Base-by-base conservation (phyloP, 2,888 invertebrate species). In the Amblyjoppa proteus region DNA sequence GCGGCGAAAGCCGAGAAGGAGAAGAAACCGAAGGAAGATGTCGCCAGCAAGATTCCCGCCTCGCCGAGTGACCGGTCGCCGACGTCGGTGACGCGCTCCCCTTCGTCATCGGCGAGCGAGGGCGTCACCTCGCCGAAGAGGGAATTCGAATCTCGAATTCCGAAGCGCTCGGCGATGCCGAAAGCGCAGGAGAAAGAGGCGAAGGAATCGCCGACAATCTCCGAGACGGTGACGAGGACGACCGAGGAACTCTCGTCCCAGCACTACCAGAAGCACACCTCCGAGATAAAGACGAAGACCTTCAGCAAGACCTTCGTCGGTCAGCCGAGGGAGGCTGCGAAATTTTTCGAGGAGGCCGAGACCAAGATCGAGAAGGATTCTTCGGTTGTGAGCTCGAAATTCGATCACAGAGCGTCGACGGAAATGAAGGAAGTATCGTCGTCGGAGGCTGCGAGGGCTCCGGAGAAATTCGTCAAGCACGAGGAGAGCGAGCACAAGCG, bases 71-170 rank as follows among this genome's bases (percentile, higher is more conserved):
- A 68, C 20, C 69, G 66, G 3, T 78, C 53, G n/a, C 38, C 28
- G 16, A 53, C n/a, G n/a, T 20, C 28, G 34, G 4, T 71, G n/a
- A 34, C 25, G 7, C 70, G 34, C 7, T 41, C 68, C 1, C 34
- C 70, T 0, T 49, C 28, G 41, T 70, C 51, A 13, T 49, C 51
- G n/a, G 53, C 31, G 38, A 75, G 70, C 68, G 81, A 82, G 7
- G 66, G 66, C 25, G 71, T 25, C 0, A 64, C 64, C 38, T 85
- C 79, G 11, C 78, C 75, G 38, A 74, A 53, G n/a, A 88, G 87
- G 13, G 92, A 92, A 81, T 92, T 90, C 49, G 93, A 92, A 64
- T 92, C 92, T 0, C 89, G 91, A 41, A 93, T 93, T 69, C 92
- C 93, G 2, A 93, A 92, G 80, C 87, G 89, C 3, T 64, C 64